Conservation (phyloP, 2,888 invertebrate genomes). For the Eurytoma adleriae region DNA sequence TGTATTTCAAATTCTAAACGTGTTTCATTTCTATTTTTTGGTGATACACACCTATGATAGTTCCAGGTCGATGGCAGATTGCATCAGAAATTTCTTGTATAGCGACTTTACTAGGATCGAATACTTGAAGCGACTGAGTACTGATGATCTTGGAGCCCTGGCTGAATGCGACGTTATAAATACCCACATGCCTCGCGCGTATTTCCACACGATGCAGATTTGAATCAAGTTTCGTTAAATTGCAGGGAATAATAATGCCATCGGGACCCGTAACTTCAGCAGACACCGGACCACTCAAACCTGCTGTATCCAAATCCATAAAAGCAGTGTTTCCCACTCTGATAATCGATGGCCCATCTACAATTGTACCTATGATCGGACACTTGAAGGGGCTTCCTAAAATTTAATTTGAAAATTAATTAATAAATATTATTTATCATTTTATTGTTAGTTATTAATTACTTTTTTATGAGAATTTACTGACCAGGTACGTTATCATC, state of each 20-base stretch:
- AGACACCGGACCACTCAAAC: conserved; percentile 74
- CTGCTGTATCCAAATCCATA: conserved; percentile 75
- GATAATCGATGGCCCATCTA: conserved; percentile 73
- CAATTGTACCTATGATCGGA: conserved; percentile 77
- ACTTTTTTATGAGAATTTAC: background rate
- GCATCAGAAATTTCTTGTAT: conserved; percentile 87
- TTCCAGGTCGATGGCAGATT: conserved; percentile 88
- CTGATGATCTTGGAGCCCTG: conserved; percentile 80
- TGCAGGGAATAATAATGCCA: conserved; percentile 76
- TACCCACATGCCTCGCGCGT: conserved; percentile 86
- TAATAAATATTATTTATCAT: conserved; percentile 1
- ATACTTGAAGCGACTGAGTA: conserved; percentile 82
- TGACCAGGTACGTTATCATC: conserved; percentile 89
- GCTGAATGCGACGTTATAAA: conserved; percentile 83
- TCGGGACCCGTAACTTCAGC: conserved; percentile 78
- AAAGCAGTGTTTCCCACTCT: conserved; percentile 73
- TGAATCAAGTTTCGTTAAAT: conserved; percentile 80
- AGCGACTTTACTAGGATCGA: conserved; percentile 86
- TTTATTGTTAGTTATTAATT: background rate
- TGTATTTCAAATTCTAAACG: background rate
- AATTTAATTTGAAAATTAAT: conserved; percentile 28
- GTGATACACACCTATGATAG: conserved; percentile 81
- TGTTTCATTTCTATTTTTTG: background rate
- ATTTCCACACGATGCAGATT: conserved; percentile 84
- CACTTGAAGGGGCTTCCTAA: conserved; percentile 93